Conservation (phyloP, 2,888 invertebrate species). For the Drosophila limbata region DNA sequence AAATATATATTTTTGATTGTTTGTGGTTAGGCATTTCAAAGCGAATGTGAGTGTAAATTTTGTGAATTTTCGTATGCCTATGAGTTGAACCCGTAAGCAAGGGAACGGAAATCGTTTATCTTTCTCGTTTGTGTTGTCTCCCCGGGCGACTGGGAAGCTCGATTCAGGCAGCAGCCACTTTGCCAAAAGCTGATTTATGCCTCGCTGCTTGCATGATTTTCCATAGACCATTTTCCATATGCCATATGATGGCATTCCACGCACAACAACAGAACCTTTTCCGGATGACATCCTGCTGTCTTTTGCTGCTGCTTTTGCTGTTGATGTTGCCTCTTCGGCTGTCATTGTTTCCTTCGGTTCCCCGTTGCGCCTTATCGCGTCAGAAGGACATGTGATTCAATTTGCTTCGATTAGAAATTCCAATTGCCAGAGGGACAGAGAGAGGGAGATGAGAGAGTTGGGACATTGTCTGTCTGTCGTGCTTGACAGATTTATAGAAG, state of each 20-base stretch:
- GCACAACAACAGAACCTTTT: slow-evolving; percentile 42
- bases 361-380: slow-evolving; percentile 54
- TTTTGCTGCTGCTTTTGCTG: not conserved
- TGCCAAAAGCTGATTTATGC: slow-evolving; percentile 63
- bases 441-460: not conserved
- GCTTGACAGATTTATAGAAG: slow-evolving; percentile 76
- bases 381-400: slow-evolving; percentile 76
- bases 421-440: slow-evolving; percentile 51
- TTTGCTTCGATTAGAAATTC: slow-evolving; percentile 80
- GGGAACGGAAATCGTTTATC: slow-evolving; percentile 62
- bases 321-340: slow-evolving; percentile 20
- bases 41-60: not conserved
- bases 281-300: slow-evolving; percentile 47
- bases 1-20: not conserved
- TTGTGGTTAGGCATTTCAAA: not conserved
- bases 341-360: slow-evolving; percentile 45
- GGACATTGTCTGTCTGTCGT: slow-evolving; percentile 46
- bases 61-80: slow-evolving; percentile 6
- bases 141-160: slow-evolving; percentile 22
- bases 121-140: slow-evolving; percentile 30
- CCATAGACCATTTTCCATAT: slow-evolving; percentile 19
- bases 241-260: slow-evolving; percentile 46
- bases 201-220: slow-evolving; percentile 52
- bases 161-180: slow-evolving; percentile 54
- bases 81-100: not conserved